phyloP scores from a whole-genome alignment of 2,113 vertebrate species.

The Numida meleagris region DNA sequence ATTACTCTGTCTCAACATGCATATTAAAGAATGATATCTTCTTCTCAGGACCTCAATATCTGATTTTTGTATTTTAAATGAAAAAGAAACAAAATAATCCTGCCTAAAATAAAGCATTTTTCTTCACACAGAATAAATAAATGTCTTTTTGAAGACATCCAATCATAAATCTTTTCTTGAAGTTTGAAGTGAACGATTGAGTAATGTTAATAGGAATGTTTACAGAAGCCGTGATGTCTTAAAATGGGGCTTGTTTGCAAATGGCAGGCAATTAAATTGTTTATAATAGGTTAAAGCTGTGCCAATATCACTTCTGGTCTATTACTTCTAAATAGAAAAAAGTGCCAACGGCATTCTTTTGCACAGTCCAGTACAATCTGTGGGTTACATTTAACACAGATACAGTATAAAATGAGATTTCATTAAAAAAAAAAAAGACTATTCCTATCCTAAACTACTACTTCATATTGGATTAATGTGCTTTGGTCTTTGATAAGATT shows the following conservation, averaged over 20 bases:
- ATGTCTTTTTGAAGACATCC: background rate
- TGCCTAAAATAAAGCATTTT: background rate
- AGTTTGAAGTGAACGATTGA: background rate
- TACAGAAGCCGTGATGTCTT: background rate
- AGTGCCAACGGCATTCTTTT: background rate
- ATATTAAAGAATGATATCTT: background rate
- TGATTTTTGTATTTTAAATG: background rate
- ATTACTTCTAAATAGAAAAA: background rate
- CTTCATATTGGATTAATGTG: background rate
- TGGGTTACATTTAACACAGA: background rate
- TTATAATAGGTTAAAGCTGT: background rate
- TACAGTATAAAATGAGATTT: background rate
- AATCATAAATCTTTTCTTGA: background rate
- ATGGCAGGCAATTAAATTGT: background rate
- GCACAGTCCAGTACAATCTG: background rate
- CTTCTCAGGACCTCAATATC: background rate
- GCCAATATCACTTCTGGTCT: background rate
- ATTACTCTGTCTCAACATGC: background rate
- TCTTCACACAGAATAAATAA: background rate
- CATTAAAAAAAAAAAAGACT: background rate
- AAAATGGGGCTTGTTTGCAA: slow-evolving; percentile 12
- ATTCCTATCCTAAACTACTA: background rate
- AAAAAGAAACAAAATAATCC: background rate
- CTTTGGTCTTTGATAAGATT: background rate
- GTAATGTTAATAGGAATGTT: background rate